phyloP scores from a whole-genome alignment of 2,113 vertebrate genomes.

The Peucedramus taeniatus region DNA sequence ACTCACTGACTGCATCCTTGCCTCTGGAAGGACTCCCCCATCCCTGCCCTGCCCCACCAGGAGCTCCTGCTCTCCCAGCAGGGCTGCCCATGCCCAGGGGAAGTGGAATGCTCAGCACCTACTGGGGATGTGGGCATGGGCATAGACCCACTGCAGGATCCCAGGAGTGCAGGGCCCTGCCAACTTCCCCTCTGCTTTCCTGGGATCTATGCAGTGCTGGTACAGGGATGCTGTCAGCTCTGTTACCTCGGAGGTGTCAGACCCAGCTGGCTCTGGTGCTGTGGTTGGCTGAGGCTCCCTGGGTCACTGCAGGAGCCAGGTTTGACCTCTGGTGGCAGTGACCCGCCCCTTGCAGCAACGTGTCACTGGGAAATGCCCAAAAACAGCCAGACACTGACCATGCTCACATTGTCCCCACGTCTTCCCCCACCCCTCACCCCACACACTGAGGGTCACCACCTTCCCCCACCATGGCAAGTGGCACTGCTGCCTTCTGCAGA shows the following conservation, averaged over 20 bases:
- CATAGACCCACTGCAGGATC: neutral
- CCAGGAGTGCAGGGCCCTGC: neutral
- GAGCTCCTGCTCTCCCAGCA: neutral
- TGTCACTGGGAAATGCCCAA: rapidly evolving
- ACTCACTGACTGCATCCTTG: rapidly evolving
- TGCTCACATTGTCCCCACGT: neutral
- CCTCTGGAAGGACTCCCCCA: neutral
- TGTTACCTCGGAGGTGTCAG: rapidly evolving
- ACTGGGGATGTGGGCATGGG: rapidly evolving
- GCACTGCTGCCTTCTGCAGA: neutral
- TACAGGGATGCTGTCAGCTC: neutral
- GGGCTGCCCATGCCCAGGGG: neutral
- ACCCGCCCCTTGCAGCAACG: neutral
- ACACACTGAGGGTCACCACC: rapidly evolving
- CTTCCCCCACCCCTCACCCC: too few species aligned
- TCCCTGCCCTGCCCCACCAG: neutral
- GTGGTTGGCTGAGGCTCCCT: rapidly evolving
- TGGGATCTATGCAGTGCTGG: neutral
- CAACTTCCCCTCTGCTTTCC: neutral
- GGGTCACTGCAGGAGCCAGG: neutral
- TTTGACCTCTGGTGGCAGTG: neutral
- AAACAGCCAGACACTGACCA: rapidly evolving
- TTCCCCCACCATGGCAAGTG: rapidly evolving
- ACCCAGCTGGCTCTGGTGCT: neutral
- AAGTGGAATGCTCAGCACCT: neutral